phyloP scores from a whole-genome alignment of 2,113 vertebrate genomes.

The Machaerirhynchus nigripectus region DNA sequence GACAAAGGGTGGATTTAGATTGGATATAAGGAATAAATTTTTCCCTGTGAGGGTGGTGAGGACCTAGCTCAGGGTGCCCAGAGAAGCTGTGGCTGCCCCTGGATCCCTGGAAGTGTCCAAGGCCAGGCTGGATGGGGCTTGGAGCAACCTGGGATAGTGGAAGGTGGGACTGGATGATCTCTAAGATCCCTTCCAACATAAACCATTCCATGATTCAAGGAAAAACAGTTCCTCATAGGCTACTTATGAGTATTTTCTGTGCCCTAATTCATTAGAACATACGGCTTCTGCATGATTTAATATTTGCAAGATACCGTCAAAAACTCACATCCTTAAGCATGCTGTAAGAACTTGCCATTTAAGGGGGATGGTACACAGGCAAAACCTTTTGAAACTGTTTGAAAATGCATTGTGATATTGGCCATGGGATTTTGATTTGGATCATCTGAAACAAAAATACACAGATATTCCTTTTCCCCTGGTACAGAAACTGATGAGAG shows the following conservation, averaged over 20 bases:
- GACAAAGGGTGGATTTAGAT: neutral
- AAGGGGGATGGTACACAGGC: neutral
- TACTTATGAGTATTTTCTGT: neutral
- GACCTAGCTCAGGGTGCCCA: neutral
- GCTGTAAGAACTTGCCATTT: neutral
- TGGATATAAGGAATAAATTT: neutral
- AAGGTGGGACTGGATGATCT: rapidly evolving
- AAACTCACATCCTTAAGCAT: neutral
- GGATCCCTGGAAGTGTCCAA: neutral
- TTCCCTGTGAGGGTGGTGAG: rapidly evolving
- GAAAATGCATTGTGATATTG: neutral
- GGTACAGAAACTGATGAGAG: neutral
- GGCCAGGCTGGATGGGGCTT: rapidly evolving
- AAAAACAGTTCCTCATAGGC: neutral
- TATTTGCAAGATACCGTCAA: neutral
- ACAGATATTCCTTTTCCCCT: neutral
- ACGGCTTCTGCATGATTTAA: neutral
- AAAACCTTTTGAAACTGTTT: neutral
- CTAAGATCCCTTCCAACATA: neutral
- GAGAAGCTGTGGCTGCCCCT: neutral
- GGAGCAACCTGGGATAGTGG: rapidly evolving
- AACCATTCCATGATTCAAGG: neutral
- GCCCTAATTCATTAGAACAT: neutral
- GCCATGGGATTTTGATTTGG: neutral
- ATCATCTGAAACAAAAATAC: neutral